Evolutionary conservation across 1,140 invertebrate species (phyloP).

Genomic region (Drosophila lini): DNA sequence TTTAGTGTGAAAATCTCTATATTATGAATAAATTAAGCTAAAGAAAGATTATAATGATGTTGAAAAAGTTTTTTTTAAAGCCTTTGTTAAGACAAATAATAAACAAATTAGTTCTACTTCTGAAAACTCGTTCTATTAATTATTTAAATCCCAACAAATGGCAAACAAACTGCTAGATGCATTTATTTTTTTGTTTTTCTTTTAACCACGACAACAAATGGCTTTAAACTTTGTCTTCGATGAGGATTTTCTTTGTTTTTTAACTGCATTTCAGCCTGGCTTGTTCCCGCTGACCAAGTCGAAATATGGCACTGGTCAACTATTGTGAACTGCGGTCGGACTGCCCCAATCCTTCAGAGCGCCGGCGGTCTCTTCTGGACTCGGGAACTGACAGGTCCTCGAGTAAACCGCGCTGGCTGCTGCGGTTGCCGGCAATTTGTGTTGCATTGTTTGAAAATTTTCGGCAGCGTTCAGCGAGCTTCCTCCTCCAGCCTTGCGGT

Average conservation of each 20-base stretch:
- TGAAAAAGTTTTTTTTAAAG: not conserved
- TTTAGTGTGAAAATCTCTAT: not conserved
- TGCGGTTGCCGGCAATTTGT: conserved; percentile 76
- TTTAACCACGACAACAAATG: conserved; percentile 22
- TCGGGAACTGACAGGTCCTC: conserved; percentile 11
- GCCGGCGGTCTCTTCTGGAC: conserved; percentile 1
- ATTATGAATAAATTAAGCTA: not conserved
- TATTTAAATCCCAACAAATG: conserved; percentile 51
- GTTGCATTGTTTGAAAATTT: conserved; percentile 75
- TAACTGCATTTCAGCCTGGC: not conserved
- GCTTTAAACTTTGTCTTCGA: conserved; percentile 30
- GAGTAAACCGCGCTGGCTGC: conserved; percentile 65
- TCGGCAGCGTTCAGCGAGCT: conserved; percentile 29
- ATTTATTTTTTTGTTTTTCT: conserved; percentile 11
- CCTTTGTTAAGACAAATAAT: not conserved
- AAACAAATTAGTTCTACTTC: not conserved
- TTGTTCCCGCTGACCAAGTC: conserved; percentile 67
- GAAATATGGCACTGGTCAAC: conserved; percentile 79
- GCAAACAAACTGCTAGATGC: conserved; percentile 16
- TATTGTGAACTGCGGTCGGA: conserved; percentile 63
- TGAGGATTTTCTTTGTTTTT: conserved; percentile 2
- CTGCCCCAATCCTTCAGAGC: conserved; percentile 1
- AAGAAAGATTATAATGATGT: too few relatives aligned
- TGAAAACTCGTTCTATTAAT: conserved; percentile 15
- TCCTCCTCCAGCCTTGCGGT: conserved; percentile 38